These are phyloP conservation scores for Marmota monax DNA, from an alignment of 2,113 vertebrate species.

Conservation along the genomic window DNA sequence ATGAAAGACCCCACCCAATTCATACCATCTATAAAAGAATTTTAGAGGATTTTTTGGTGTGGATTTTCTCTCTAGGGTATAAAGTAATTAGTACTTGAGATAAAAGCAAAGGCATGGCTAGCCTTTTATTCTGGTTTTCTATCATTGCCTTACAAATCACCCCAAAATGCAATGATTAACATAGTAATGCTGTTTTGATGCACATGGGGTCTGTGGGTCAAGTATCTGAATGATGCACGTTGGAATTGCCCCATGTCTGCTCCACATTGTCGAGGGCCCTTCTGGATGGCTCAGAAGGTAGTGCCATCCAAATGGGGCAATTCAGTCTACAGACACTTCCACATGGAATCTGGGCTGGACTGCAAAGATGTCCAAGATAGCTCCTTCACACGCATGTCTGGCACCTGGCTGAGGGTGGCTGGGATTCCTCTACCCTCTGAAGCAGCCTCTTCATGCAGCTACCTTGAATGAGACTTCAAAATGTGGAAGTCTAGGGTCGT, in stretches of 20 bases:
- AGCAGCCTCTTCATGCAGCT: not conserved
- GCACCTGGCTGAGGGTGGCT: not conserved
- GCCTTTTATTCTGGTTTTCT: not conserved
- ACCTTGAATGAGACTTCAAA: not conserved
- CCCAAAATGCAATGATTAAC: not conserved
- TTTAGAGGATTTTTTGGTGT: not conserved
- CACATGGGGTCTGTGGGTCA: not conserved
- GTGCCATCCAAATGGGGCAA: not conserved
- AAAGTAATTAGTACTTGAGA: not conserved
- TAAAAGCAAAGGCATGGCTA: not conserved
- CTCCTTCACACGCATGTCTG: not conserved
- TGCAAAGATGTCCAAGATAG: not conserved
- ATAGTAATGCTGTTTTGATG: not conserved
- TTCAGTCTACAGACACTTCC: not conserved
- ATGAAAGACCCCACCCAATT: not conserved
- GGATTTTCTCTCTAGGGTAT: slow-evolving; percentile 32
- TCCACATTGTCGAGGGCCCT: not conserved
- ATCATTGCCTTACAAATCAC: not conserved
- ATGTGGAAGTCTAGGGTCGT: not conserved
- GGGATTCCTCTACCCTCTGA: not conserved
- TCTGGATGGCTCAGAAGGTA: not conserved
- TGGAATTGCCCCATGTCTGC: not conserved
- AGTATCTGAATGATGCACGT: not conserved
- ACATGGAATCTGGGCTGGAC: not conserved
- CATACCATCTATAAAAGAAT: not conserved